Evolutionary conservation across 2,797 vertebrate species (phyloP).

Genomic region (Okamejei kenojei): DNA sequence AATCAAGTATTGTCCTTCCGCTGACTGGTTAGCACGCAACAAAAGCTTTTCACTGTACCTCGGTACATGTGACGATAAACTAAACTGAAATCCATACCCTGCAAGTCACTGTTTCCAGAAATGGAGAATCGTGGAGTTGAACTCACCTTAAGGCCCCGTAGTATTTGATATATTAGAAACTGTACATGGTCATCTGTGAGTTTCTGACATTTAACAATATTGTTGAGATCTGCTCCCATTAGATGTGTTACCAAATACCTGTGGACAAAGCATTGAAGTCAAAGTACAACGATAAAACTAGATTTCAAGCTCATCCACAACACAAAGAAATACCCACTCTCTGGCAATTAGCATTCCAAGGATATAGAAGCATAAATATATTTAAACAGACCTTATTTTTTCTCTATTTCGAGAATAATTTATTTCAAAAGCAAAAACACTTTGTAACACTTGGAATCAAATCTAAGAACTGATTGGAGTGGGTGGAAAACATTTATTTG

Average conservation of each 20-base stretch:
- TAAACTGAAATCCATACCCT: not conserved
- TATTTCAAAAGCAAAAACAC: not conserved
- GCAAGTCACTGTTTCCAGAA: not conserved
- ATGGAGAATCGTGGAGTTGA: not conserved
- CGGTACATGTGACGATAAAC: no score
- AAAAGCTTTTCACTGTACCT: no score
- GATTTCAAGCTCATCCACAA: not conserved
- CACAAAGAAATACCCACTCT: not conserved
- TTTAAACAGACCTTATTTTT: not conserved
- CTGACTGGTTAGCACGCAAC: no score
- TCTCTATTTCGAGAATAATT: not conserved
- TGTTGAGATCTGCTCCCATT: conserved; percentile 98
- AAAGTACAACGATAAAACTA: not conserved
- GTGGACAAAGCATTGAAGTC: conserved; percentile 41
- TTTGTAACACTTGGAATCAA: not conserved
- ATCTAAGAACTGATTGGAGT: not conserved
- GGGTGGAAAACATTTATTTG: not conserved
- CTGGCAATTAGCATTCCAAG: not conserved
- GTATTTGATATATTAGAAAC: conserved; percentile 97
- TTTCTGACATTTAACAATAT: conserved; percentile 98
- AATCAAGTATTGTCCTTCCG: no score
- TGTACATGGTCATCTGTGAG: conserved; percentile 97
- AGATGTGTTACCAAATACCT: conserved; percentile 97
- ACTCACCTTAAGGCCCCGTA: conserved; percentile 86
- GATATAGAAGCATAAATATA: no score